A percentile compares a stretch with the other conserved stretches of the same genome.
Conservation (phyloP, 1,140 invertebrate species). For the Drosophila guanche region DNA sequence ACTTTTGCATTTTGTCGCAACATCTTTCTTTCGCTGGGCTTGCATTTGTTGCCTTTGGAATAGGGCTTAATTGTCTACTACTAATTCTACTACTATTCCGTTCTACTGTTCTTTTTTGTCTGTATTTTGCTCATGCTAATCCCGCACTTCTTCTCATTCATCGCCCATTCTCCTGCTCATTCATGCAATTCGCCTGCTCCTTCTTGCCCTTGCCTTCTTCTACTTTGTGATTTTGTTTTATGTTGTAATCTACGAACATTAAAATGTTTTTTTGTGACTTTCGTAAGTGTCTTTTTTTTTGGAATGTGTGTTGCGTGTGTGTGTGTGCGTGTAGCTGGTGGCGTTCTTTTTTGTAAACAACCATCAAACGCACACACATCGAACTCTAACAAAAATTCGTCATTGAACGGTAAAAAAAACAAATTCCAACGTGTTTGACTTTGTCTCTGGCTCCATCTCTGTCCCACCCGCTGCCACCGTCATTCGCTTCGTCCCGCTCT, state of each 20-base stretch:
- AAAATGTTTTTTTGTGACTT: conserved; percentile 63
- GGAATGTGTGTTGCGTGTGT: conserved; percentile 15
- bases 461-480: neutral
- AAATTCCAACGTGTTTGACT: conserved; percentile 78
- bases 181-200: too few relatives aligned
- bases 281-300: conserved; percentile 70
- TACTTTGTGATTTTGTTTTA: conserved; percentile 22
- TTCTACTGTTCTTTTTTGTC: too few relatives aligned
- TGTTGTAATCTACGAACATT: conserved; percentile 67
- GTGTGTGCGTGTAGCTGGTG: conserved; percentile 57
- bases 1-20: conserved; percentile 64
- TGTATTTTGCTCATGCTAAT: too few relatives aligned
- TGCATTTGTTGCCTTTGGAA: too few relatives aligned
- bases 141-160: too few relatives aligned
- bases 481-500: conserved; percentile 13
- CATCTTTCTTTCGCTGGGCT: conserved; percentile 26
- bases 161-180: too few relatives aligned
- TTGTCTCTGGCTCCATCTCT: conserved; percentile 38
- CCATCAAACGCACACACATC: conserved; percentile 19
- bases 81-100: too few relatives aligned
- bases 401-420: conserved; percentile 77
- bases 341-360: conserved; percentile 71
- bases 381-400: conserved; percentile 58
- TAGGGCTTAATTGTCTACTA: too few relatives aligned
- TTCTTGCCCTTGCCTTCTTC: conserved; percentile 25